A percentile compares a stretch with the other conserved stretches of the same genome.
phyloP scores from a whole-genome alignment of 2,888 invertebrate species.

The Drosophila leonis region DNA sequence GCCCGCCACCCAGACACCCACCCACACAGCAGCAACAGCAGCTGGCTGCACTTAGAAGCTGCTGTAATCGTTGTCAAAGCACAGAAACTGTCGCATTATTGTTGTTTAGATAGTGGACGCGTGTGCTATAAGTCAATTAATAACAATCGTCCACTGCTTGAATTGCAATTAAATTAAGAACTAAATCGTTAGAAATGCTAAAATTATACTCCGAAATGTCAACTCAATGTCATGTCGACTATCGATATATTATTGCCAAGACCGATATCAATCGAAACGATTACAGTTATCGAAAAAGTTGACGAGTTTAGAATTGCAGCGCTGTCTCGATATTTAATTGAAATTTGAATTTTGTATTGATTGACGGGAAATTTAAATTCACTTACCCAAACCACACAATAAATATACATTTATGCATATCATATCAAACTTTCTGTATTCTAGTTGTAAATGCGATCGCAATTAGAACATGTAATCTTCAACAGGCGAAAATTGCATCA shows the following conservation, averaged over 20 bases:
- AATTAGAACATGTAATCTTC: neutral
- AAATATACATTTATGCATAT: neutral
- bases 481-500: neutral
- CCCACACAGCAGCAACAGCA: conserved; percentile 41
- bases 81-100: conserved; percentile 45
- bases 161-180: conserved; percentile 50
- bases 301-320: conserved; percentile 3
- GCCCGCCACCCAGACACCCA: conserved; percentile 26
- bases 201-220: conserved; percentile 77
- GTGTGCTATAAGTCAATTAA: conserved; percentile 7
- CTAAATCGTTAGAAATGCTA: conserved; percentile 57
- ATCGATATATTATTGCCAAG: conserved; percentile 42
- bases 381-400: neutral
- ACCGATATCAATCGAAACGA: conserved; percentile 35
- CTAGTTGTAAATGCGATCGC: too few species aligned
- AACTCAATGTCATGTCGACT: conserved; percentile 83
- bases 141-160: conserved; percentile 36
- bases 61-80: conserved; percentile 38
- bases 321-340: conserved; percentile 1
- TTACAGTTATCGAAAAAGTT: conserved; percentile 6
- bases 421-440: neutral
- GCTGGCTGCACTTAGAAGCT: conserved; percentile 49
- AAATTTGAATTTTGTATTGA: neutral
- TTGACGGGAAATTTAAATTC: conserved; percentile 14
- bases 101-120: conserved; percentile 8